These are phyloP conservation scores for Drosophila fuyamai DNA, from an alignment of 1,140 invertebrate genomes.

Conservation along the genomic window DNA sequence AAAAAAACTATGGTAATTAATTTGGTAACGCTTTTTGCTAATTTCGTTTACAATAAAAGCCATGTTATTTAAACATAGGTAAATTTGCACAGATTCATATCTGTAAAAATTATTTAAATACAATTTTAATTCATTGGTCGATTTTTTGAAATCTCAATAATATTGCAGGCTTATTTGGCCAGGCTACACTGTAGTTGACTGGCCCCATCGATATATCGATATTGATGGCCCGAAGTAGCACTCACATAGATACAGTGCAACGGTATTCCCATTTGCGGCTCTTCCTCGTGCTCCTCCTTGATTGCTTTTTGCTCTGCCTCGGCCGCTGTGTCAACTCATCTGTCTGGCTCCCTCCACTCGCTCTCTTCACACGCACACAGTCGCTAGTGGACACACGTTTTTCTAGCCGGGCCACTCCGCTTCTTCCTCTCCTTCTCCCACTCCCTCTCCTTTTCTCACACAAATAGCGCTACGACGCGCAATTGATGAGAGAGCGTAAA, in stretches of 20 bases:
- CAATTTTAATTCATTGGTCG: too few species aligned
- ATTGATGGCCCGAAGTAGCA: conserved; percentile 16
- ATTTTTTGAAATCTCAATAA: too few species aligned
- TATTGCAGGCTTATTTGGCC: background rate
- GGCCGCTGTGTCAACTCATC: conserved; percentile 55
- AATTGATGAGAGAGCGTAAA: conserved; percentile 79
- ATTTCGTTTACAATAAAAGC: too few species aligned
- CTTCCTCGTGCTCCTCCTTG: conserved; percentile 37
- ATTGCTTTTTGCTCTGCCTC: conserved; percentile 43
- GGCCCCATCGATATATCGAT: conserved; percentile 34
- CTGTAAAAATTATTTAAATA: too few species aligned
- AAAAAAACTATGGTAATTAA: too few species aligned
- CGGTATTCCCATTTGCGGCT: conserved; percentile 43
- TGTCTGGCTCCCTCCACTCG: conserved; percentile 48
- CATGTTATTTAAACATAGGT: too few species aligned
- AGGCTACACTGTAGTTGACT: conserved; percentile 15
- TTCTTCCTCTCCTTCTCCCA: conserved; percentile 22
- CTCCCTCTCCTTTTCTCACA: conserved; percentile 33
- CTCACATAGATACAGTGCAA: conserved; percentile 56
- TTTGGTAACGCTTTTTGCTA: too few species aligned
- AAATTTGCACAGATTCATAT: too few species aligned
- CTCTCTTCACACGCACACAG: conserved; percentile 15
- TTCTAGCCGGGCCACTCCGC: conserved; percentile 50
- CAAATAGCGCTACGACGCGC: conserved; percentile 52
- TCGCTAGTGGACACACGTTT: conserved; percentile 49